phyloP scores from a whole-genome alignment of 35 echinoderm and acorn worm genomes.

The Stichopus chloronotus region DNA sequence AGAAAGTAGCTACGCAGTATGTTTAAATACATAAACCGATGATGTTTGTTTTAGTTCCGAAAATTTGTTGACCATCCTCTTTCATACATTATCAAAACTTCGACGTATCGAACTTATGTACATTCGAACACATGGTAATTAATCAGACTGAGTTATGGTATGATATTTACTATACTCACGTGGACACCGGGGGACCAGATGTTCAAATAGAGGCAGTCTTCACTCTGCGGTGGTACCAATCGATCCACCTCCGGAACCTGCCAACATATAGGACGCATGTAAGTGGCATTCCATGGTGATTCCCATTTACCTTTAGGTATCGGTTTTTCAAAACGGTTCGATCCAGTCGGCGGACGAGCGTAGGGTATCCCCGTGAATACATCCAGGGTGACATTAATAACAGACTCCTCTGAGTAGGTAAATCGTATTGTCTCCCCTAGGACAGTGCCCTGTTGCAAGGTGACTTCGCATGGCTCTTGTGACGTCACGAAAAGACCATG shows the following conservation, averaged over 20 bases:
- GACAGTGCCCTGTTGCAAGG: background rate
- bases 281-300: slow-evolving; percentile 63
- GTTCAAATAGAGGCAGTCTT: slow-evolving; percentile 79
- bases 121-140: too few species aligned
- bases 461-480: background rate
- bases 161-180: background rate
- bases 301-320: slow-evolving; percentile 66
- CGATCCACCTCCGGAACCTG: slow-evolving; percentile 50
- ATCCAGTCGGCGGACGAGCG: slow-evolving; percentile 72
- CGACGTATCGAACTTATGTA: too few species aligned
- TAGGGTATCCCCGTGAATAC: slow-evolving; percentile 82
- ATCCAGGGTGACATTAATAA: background rate
- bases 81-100: too few species aligned
- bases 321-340: slow-evolving; percentile 63
- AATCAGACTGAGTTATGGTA: background rate
- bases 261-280: slow-evolving; percentile 54
- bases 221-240: slow-evolving; percentile 30
- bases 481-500: background rate
- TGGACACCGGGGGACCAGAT: slow-evolving; percentile 52
- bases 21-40: too few species aligned
- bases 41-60: too few species aligned
- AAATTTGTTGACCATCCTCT: too few species aligned
- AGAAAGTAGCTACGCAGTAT: too few species aligned
- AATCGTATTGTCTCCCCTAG: slow-evolving; percentile 19
- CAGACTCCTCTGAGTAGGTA: background rate